Evolutionary conservation across 1,140 invertebrate species (phyloP).

Genomic region (Arion vulgaris): DNA sequence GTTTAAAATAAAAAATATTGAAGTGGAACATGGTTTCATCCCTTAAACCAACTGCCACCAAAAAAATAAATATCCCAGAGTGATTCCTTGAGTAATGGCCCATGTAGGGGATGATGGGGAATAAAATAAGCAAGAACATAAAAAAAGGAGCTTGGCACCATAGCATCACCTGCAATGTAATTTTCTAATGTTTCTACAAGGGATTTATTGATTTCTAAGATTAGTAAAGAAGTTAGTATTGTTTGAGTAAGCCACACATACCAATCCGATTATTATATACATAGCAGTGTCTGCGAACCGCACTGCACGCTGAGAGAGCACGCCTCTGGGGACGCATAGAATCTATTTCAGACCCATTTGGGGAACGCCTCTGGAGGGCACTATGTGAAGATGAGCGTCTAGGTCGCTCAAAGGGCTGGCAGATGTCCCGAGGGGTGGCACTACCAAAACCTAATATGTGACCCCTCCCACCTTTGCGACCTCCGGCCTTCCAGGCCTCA

Average conservation of each 20-base stretch:
- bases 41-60: slow-evolving; percentile 14
- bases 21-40: neutral
- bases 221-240: slow-evolving; percentile 24
- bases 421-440: slow-evolving; percentile 68
- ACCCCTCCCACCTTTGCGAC: slow-evolving; percentile 65
- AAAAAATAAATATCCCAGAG: neutral
- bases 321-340: slow-evolving; percentile 65
- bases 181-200: no score
- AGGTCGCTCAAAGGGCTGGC: slow-evolving; percentile 64
- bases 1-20: neutral
- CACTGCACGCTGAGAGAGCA: slow-evolving; percentile 68
- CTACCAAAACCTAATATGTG: slow-evolving; percentile 66
- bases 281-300: slow-evolving; percentile 68
- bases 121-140: neutral
- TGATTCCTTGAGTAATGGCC: neutral
- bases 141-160: slow-evolving; percentile 29
- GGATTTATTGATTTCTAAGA: neutral
- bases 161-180: slow-evolving; percentile 10
- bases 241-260: slow-evolving; percentile 44
- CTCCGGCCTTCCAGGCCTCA: slow-evolving; percentile 65
- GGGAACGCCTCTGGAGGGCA: slow-evolving; percentile 60
- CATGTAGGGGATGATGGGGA: neutral
- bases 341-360: slow-evolving; percentile 67
- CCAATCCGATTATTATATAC: slow-evolving; percentile 62
- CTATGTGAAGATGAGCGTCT: slow-evolving; percentile 68